Evolutionary conservation across 2,797 vertebrate species (phyloP).

Genomic region (Anisognathus igniventris): DNA sequence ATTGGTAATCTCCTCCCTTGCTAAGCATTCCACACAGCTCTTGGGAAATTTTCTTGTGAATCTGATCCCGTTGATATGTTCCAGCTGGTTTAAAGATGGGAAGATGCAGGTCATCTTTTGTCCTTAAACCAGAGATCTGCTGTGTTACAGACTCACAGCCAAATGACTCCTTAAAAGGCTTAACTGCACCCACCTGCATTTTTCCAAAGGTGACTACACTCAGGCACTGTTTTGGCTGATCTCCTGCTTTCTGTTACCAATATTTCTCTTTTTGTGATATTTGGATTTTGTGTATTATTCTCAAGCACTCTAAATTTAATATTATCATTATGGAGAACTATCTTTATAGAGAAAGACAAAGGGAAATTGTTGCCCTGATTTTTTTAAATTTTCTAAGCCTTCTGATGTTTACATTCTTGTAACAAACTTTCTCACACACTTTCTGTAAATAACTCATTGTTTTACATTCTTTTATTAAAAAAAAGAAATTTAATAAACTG

Average conservation of each 20-base stretch:
- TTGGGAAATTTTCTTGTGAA: neutral
- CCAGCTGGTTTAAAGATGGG: neutral
- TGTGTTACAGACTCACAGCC: neutral
- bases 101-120: neutral
- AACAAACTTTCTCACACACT: no score
- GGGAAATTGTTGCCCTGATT: no score
- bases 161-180: neutral
- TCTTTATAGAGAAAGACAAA: neutral
- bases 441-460: no score
- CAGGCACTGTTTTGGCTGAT: neutral
- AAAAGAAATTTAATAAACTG: no score
- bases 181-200: neutral
- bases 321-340: neutral
- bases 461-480: no score
- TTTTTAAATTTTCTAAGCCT: no score
- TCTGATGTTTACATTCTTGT: no score
- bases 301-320: neutral
- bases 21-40: neutral
- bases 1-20: neutral
- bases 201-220: neutral
- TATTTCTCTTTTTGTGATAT: neutral
- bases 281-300: neutral
- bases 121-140: neutral
- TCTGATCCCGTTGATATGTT: neutral
- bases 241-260: neutral